Base-by-base conservation (phyloP, 2,113 vertebrate species). In the Jacana jacana region DNA sequence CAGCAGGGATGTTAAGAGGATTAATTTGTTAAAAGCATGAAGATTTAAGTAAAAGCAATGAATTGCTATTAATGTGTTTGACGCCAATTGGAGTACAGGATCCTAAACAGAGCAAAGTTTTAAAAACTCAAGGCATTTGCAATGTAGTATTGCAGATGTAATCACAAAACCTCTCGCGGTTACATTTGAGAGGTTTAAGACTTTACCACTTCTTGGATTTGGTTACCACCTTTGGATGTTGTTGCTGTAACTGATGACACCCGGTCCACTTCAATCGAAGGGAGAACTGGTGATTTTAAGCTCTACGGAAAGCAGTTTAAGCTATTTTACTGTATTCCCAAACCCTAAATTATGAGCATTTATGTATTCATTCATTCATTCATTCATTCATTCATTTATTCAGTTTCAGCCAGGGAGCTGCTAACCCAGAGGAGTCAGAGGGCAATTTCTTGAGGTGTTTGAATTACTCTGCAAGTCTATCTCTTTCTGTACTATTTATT, bases 11-110 rank as follows among this genome's bases (percentile, higher is more conserved):
- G 40, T 86, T 95, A 94, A 91, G 88, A 95, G 77, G 73, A 96
- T 93, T 95, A 88, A 86, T 91, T 94, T 93, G 25, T 88, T 92
- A 76, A 95, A 86, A 81, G 61, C 80, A 51, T 79, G 48, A 84
- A 93, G 69, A 84, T 87, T 68, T 78, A 65, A 89, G 73, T 27
- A 75, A 81, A 93, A 92, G 33, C 8, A 49, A 86, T 88, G 6
- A 22, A 30, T 68, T 86, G 17, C 6, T 90, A 13, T 81, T 81
- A 68, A 79, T 77, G 28, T 49, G 10, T 89, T 84, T 6, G 2
- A 78, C 2, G 7, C 14, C 35, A 68, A 8, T 10, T 83, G 35
- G 16, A 76, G 17, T 60, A 49, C 24, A 80, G n/a, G 54, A 63
- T 30, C 28, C 68, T 73, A 40, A 86, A 82, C 35, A 75, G 71